Conservation (phyloP, 2,888 invertebrate genomes). For the Odontocolon sp. region DNA sequence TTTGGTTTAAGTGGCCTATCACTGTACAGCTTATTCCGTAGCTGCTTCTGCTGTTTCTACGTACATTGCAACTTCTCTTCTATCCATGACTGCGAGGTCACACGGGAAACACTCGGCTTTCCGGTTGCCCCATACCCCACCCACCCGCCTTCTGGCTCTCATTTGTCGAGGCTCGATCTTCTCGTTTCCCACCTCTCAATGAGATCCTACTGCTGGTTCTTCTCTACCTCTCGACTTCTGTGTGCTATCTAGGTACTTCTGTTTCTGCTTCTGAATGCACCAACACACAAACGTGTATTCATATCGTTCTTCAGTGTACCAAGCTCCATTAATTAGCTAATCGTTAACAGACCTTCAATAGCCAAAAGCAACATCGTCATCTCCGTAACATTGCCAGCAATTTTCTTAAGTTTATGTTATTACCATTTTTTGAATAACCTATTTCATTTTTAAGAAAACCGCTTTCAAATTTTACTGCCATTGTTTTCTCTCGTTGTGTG, state of each 20-base stretch:
- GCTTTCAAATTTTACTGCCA: background rate
- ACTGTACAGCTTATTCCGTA: no score
- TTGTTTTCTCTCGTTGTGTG: background rate
- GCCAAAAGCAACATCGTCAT: background rate
- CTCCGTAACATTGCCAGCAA: background rate
- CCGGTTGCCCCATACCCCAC: background rate
- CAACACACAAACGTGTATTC: background rate
- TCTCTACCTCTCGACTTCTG: background rate
- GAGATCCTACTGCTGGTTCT: background rate
- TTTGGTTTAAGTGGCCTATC: no score
- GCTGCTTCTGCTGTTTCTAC: no score
- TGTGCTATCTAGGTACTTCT: no score
- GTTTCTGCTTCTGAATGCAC: no score
- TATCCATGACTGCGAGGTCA: constrained; percentile 30
- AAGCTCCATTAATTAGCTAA: constrained; percentile 16
- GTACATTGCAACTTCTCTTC: no score
- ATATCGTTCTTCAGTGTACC: background rate
- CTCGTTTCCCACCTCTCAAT: background rate
- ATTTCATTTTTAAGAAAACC: background rate
- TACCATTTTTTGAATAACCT: background rate
- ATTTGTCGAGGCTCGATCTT: background rate
- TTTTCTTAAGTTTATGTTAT: background rate
- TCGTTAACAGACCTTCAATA: constrained; percentile 1
- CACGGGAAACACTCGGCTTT: constrained; percentile 15
- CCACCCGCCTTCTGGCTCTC: background rate